Percentiles rank a stretch among this genome's conserved stretches.
Conservation (phyloP, 2,888 invertebrate genomes). For the Schrankia costaestrigalis region DNA sequence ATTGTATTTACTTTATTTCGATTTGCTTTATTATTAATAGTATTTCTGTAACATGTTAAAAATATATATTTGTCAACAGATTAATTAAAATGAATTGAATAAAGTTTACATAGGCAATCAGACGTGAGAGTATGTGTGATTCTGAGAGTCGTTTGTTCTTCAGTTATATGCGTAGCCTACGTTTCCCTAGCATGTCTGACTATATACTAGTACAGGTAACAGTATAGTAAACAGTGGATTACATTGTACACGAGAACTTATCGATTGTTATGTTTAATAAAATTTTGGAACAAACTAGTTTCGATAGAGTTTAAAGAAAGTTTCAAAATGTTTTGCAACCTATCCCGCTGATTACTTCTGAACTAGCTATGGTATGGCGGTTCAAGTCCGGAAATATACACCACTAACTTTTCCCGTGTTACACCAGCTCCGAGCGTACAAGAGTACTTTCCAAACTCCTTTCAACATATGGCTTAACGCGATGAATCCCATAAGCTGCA, state of each 20-base stretch:
- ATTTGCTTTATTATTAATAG: too few species aligned
- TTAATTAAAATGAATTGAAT: too few species aligned
- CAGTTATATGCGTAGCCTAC: too few species aligned
- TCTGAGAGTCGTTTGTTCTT: too few species aligned
- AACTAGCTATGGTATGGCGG: constrained; percentile 40
- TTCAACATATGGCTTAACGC: constrained; percentile 32
- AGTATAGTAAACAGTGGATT: too few species aligned
- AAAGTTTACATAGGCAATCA: too few species aligned
- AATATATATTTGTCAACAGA: too few species aligned
- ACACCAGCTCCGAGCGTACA: constrained; percentile 26
- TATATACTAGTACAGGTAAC: too few species aligned
- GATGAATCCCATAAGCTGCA: constrained; percentile 30
- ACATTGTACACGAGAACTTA: not conserved
- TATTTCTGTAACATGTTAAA: too few species aligned
- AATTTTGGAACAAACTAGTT: constrained; percentile 19
- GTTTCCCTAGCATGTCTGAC: too few species aligned
- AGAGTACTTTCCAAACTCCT: constrained; percentile 40
- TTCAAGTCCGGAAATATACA: constrained; percentile 43
- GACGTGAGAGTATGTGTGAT: too few species aligned
- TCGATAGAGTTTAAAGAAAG: constrained; percentile 36
- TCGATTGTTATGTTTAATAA: constrained; percentile 11
- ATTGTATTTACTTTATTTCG: too few species aligned
- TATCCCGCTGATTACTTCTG: constrained; percentile 55
- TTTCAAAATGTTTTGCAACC: constrained; percentile 50
- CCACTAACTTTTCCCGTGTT: constrained; percentile 44